These are phyloP conservation scores for Drosophila anomalata DNA, from an alignment of 2,888 invertebrate genomes.

Conservation along the genomic window DNA sequence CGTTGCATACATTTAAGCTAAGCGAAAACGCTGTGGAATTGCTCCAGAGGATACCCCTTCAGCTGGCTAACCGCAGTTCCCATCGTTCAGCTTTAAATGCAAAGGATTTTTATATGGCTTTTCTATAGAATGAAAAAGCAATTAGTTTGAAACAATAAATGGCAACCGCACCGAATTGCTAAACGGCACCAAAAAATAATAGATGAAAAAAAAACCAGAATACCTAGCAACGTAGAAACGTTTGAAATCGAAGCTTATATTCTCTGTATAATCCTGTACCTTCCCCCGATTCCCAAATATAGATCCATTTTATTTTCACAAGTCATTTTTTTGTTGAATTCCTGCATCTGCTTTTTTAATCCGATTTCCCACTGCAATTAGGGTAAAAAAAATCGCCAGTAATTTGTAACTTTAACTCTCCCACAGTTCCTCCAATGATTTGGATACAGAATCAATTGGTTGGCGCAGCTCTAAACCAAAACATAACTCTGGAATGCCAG, in stretches of 20 bases:
- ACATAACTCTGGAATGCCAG: conserved; percentile 88
- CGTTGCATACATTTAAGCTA: neutral
- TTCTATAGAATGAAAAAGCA: conserved; percentile 69
- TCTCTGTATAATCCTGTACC: conserved; percentile 43
- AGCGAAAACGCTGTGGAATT: neutral
- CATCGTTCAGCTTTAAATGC: conserved; percentile 4
- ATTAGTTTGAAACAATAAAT: conserved; percentile 63
- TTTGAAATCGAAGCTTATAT: conserved; percentile 20
- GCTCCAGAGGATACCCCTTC: neutral
- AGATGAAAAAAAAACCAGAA: conserved; percentile 41
- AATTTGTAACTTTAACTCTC: neutral
- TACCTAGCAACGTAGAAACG: conserved; percentile 42
- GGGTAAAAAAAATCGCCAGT: neutral
- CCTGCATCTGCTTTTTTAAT: conserved; percentile 9
- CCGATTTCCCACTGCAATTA: conserved; percentile 2
- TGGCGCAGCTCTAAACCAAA: conserved; percentile 87
- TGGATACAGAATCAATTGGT: conserved; percentile 90
- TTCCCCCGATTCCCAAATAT: too few relatives aligned
- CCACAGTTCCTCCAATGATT: conserved; percentile 89
- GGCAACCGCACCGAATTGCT: conserved; percentile 54
- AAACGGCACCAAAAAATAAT: conserved; percentile 32
- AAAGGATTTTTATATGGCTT: conserved; percentile 36
- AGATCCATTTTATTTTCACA: neutral
- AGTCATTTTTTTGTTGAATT: neutral
- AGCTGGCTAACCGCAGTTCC: conserved; percentile 13